Evolutionary conservation across 2,113 vertebrate genomes (phyloP).

Genomic region (Scytalopus superciliaris): DNA sequence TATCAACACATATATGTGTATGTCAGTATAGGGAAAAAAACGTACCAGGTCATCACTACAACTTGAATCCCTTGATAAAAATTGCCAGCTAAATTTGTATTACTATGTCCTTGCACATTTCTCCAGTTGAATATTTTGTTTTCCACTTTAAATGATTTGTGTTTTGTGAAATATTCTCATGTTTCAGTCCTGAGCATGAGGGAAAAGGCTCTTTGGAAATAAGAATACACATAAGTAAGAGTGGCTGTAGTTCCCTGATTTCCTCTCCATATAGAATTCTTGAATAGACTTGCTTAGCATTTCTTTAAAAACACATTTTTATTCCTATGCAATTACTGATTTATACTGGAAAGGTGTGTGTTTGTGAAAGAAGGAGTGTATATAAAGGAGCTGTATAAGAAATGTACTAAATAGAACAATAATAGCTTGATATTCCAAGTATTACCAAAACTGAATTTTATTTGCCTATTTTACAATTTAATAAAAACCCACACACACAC

Average conservation of each 20-base stretch:
- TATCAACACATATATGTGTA: neutral
- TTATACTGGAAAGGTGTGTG: neutral
- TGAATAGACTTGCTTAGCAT: neutral
- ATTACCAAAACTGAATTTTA: neutral
- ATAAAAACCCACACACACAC: too few relatives aligned
- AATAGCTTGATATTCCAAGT: neutral
- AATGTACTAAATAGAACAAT: neutral
- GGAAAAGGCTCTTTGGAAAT: neutral
- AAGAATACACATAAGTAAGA: neutral
- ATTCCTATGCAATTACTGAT: neutral
- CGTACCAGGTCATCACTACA: neutral
- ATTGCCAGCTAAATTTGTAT: neutral
- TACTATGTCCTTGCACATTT: neutral
- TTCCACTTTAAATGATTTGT: neutral
- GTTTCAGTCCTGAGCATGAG: neutral
- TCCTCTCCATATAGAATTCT: neutral
- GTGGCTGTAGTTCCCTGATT: rapidly evolving
- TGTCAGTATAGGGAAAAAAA: neutral
- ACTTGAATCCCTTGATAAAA: neutral
- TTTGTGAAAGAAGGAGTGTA: neutral
- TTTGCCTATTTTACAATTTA: neutral
- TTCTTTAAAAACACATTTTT: neutral
- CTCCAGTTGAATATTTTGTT: neutral
- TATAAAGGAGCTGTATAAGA: neutral
- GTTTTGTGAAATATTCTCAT: neutral